Conservation (phyloP, 1,140 invertebrate species). For the Dendroctonus ponderosae region DNA sequence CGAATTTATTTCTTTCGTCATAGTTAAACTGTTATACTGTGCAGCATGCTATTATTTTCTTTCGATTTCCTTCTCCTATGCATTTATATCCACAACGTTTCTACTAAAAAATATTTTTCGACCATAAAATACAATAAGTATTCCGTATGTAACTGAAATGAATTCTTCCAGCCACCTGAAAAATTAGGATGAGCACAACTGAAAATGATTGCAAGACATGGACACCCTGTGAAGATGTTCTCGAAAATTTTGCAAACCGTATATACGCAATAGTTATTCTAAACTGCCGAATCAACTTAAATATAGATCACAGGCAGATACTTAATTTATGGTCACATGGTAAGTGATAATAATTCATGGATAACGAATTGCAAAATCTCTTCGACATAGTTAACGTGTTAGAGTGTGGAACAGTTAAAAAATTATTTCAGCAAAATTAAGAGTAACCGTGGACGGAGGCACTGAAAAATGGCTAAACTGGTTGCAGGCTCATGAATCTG, state of each 20-base stretch:
- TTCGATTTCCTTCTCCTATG: too few relatives aligned
- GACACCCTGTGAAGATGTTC: conserved; percentile 37
- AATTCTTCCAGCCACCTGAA: too few relatives aligned
- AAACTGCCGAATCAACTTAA: conserved; percentile 52
- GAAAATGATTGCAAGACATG: conserved; percentile 13
- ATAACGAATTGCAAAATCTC: conserved; percentile 14
- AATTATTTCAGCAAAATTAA: conserved; percentile 57
- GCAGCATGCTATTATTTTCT: too few relatives aligned
- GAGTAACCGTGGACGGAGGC: conserved; percentile 73
- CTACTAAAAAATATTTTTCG: too few relatives aligned
- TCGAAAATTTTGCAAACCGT: conserved; percentile 22
- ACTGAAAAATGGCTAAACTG: conserved; percentile 65
- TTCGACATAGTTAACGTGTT: conserved; percentile 2
- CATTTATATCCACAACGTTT: too few relatives aligned
- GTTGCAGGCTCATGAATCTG: conserved; percentile 49
- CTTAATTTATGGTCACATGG: conserved; percentile 57
- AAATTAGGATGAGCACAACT: conserved; percentile 4
- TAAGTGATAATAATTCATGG: conserved; percentile 37
- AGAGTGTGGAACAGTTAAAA: neutral
- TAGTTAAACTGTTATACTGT: too few relatives aligned
- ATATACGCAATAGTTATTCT: conserved; percentile 56
- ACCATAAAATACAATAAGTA: too few relatives aligned
- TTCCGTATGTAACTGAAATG: too few relatives aligned
- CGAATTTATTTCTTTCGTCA: too few relatives aligned
- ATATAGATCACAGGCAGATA: conserved; percentile 48